A percentile compares a stretch with the other conserved stretches of the same genome.
phyloP scores from a whole-genome alignment of 2,888 invertebrate species.

The Scelioninae gen. 1 region DNA sequence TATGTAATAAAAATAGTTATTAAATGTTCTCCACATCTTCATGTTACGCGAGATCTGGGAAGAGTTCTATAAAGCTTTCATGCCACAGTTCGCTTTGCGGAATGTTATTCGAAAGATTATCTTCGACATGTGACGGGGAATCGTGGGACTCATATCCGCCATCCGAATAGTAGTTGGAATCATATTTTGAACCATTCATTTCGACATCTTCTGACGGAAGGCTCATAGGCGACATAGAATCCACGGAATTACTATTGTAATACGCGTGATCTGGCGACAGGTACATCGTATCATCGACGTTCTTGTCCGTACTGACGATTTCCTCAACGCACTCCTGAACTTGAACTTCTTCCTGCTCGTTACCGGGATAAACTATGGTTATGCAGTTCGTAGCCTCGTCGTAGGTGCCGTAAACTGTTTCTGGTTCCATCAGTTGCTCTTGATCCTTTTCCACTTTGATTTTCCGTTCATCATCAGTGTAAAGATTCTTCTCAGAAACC shows the following conservation, averaged over 20 bases:
- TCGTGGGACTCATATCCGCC: constrained; percentile 88
- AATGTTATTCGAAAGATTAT: constrained; percentile 30
- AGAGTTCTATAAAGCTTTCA: constrained; percentile 90
- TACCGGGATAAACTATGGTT: constrained; percentile 89
- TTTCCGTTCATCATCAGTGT: constrained; percentile 8
- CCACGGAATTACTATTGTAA: constrained; percentile 60
- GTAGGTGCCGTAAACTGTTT: constrained; percentile 89
- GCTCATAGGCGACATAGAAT: constrained; percentile 81
- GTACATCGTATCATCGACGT: constrained; percentile 66
- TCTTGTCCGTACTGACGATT: constrained; percentile 73
- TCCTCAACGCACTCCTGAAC: constrained; percentile 80
- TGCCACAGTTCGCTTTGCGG: constrained; percentile 89
- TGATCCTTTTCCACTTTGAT: constrained; percentile 77
- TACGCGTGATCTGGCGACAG: constrained; percentile 59
- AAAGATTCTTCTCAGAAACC: not conserved
- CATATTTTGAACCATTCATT: no score
- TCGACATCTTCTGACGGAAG: no score
- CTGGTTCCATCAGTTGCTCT: constrained; percentile 84
- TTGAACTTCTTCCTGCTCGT: constrained; percentile 84
- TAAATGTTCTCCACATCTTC: no score
- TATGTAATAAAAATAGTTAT: no score
- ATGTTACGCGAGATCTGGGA: constrained; percentile 89
- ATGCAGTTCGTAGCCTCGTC: constrained; percentile 90
- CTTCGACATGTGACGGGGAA: constrained; percentile 84
- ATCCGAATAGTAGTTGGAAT: constrained; percentile 84